Base-by-base conservation (phyloP, 2,113 vertebrate species). In the Labrus mixtus region DNA sequence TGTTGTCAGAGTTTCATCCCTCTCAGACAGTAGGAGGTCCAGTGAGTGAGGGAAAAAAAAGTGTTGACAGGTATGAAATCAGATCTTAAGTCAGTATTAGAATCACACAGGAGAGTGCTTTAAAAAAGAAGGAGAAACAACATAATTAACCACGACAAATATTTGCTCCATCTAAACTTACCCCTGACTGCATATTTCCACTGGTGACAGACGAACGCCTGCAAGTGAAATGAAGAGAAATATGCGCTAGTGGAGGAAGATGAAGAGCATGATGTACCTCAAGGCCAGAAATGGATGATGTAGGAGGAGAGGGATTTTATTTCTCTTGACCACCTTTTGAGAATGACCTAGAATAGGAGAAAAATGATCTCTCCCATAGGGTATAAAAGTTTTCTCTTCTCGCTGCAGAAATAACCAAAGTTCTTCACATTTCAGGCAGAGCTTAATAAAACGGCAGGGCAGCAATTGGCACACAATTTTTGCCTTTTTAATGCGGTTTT, bases 311-410 rank as follows among this genome's bases (percentile, higher is more conserved):
- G 73, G 84, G 86, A 81, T 65, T 85, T 79, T 23, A 58, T 71
- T 74, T 77, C 83, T 87, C 66, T 73, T 86, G 83, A 86, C 82
- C 77, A 83, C 61, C 43, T 87, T 85, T 87, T 81, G 58, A 75
- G 71, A 65, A 46, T 85, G 88, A 86, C 87, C 83, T 85, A 86
- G 79, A 90, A 90, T 56, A 61, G 25, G 74, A 79, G 68, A 84
- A 67, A 82, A 82, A 82, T 68, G 22, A 62, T 39, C 65, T 61
- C 20, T 51, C 29, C 58, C 59, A 37, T 10, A 25, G 17, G 25
- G 53, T 19, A 68, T 16, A 36, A 67, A 78, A 19, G 48, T 72
- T 76, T 65, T 58, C 50, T 68, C 43, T 53, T 54, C 33, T 56
- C 45, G 6, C 1, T 55, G 20, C 48, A 68, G 50, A 76, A 64